phyloP scores from a whole-genome alignment of 35 echinoderm and acorn worm genomes.

The Lytechinus variegatus region DNA sequence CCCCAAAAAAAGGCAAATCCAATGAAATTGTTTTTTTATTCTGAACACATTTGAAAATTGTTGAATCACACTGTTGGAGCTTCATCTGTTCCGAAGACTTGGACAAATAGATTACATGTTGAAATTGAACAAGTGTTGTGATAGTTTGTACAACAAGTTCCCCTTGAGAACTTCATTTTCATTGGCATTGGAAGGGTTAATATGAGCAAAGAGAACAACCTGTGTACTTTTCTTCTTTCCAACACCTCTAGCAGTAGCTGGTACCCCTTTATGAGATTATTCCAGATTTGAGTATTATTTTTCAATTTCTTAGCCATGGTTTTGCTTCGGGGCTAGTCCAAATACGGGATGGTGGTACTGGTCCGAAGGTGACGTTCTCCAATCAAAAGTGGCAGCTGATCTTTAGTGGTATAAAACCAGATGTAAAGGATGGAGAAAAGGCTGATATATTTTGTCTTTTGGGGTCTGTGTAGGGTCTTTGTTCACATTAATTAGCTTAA shows the following conservation, averaged over 20 bases:
- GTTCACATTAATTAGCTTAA: neutral
- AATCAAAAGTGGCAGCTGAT: neutral
- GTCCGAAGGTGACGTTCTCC: neutral
- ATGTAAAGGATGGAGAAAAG: neutral
- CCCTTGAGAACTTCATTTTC: too few relatives aligned
- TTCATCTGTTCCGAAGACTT: too few relatives aligned
- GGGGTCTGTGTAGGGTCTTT: neutral
- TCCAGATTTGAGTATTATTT: slow-evolving; percentile 31
- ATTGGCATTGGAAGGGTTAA: neutral
- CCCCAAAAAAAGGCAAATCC: too few relatives aligned
- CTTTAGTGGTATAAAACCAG: neutral
- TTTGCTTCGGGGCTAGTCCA: neutral
- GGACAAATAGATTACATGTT: too few relatives aligned
- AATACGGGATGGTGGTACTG: neutral
- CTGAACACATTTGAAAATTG: too few relatives aligned
- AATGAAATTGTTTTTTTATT: too few relatives aligned
- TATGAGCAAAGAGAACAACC: neutral
- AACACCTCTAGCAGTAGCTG: neutral
- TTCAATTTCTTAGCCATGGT: slow-evolving; percentile 38
- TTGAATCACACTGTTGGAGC: too few relatives aligned
- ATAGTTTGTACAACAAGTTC: too few relatives aligned
- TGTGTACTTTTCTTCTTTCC: neutral
- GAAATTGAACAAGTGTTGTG: too few relatives aligned
- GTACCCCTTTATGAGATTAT: neutral
- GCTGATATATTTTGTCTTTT: neutral